Evolutionary conservation across 30 jellyfish, hydroid and myxozoan genomes (phyloP), one percentile per base, ranked within the genome.

Genomic region (Pelagia noctiluca): DNA sequence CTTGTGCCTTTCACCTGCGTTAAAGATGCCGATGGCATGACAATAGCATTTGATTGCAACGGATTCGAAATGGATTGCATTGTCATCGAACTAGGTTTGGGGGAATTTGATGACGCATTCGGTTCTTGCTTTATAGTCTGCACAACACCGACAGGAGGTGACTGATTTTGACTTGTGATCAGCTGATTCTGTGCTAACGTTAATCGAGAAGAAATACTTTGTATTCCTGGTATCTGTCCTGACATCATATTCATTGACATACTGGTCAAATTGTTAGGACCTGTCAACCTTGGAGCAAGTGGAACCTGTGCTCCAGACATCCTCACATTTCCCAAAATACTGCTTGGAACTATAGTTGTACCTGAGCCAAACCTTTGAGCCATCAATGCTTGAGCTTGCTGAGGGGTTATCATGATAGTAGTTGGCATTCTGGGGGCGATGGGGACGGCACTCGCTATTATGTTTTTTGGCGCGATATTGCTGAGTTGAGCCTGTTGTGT

Each of bases 391-490:
- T 88, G 99, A 13, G 96, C 95, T 72, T 88, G 97, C 71, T 87
- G 87, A 8, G 96, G 99, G 23, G 99, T 94, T 22, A 94, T 61
- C 97, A 94, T 88, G 34, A 87, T 87, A 22, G 92, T 90, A 29
- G 93, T 84, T 50, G 97, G 97, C 80, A 86, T 88, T 47, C 99
- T 50, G 22, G 99, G 99, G 13, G 99, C 99, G 36, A 94, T 94
- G 32, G 96, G 96, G 47, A 94, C 96, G 23, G 98, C 80, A 68
- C 60, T 76, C 1, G 98, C 38, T 50, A 86, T 46, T 78, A 78
- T 79, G 80, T 71, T 78, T 88, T 93, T 93, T 35, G 99, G 99
- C 83, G 97, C 99, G 82, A 88, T 88, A 37, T 91, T 79, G 34
- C n/a, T n/a, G n/a, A n/a, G n/a, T n/a, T n/a, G n/a, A n/a, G n/a